Evolutionary conservation across 2,888 invertebrate genomes (phyloP), one percentile per base, ranked within the genome.

Genomic region (Luperina nickerlii): DNA sequence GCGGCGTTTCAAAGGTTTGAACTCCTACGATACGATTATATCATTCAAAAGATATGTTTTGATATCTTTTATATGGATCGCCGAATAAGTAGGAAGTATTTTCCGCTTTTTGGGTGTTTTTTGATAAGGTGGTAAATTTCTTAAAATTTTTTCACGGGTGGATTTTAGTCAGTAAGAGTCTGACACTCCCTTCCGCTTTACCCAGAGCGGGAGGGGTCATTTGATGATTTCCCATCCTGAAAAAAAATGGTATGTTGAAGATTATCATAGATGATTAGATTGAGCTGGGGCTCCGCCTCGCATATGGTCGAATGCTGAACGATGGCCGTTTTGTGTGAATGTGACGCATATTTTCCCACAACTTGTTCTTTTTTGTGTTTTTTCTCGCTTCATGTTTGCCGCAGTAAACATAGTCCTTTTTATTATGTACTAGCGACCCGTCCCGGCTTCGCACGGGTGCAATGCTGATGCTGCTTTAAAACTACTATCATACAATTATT

Each of bases 11-110:
- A 86, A 87, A 86, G 74, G 83, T 86, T 68, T 83, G 76, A 79
- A 78, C 86, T 87, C 84, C 84, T 86, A 87, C 85, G 82, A 73
- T 81, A 76, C 81, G 75, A 87, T 85, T 87, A 84, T 85, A 84
- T 85, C 75, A 73, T 76, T 68, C 69, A 27, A 74, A 84, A 77
- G 69, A 76, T 86, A 69, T 75, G 75, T 72, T 78, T 75, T 66
- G 18, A 13, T 84, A 79, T 85, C 70, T 80, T 83, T 73, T 72
- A 66, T 48, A 54, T 70, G 38, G 72, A 79, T 83, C 74, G 42
- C 63, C 20, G 38, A 69, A 60, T 68, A 69, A 27, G 18, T 24
- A 42, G 3, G 24, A 73, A 32, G 48, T 45, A 71, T 66, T 6
- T 45, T 20, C 13, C 0, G 13, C 0, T 38, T 15, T 65, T 78